Evolutionary conservation across 2,113 vertebrate genomes (phyloP).

Genomic region (Indicator indicator): DNA sequence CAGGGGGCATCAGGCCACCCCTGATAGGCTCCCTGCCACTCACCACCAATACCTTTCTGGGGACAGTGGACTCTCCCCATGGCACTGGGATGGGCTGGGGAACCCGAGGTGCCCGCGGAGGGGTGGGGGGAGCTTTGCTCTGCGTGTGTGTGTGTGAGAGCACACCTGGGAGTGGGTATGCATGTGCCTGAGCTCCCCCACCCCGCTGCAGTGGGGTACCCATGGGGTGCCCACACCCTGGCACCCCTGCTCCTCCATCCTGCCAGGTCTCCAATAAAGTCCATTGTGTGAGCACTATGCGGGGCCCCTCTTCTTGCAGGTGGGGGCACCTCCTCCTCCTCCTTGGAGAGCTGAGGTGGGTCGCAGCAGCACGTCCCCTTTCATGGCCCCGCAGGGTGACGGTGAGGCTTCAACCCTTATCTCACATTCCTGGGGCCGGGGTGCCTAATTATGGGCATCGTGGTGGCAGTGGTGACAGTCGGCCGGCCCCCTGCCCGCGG

Average conservation of each 20-base stretch:
- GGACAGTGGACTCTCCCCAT: background rate
- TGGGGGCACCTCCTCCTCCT: background rate
- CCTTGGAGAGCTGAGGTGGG: rapidly evolving
- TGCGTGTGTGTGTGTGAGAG: background rate
- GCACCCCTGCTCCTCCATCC: background rate
- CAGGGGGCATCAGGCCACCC: background rate
- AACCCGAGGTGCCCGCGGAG: rapidly evolving
- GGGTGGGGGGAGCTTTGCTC: background rate
- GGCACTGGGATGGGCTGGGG: background rate
- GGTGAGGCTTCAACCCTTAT: constrained; percentile 30
- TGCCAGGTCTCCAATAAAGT: constrained; percentile 52
- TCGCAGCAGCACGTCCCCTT: background rate
- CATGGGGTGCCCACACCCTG: background rate
- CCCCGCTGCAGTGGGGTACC: background rate
- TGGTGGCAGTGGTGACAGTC: background rate
- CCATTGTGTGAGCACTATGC: background rate
- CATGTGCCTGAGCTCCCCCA: background rate
- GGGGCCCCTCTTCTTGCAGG: background rate
- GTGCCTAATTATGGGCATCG: constrained; percentile 71
- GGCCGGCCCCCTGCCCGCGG: background rate
- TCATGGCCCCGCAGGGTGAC: background rate
- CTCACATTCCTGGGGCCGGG: constrained; percentile 50
- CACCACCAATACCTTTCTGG: rapidly evolving
- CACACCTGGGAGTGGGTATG: background rate
- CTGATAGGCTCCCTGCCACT: background rate